phyloP scores from a whole-genome alignment of 2,888 invertebrate genomes.

The Junonia oenone region DNA sequence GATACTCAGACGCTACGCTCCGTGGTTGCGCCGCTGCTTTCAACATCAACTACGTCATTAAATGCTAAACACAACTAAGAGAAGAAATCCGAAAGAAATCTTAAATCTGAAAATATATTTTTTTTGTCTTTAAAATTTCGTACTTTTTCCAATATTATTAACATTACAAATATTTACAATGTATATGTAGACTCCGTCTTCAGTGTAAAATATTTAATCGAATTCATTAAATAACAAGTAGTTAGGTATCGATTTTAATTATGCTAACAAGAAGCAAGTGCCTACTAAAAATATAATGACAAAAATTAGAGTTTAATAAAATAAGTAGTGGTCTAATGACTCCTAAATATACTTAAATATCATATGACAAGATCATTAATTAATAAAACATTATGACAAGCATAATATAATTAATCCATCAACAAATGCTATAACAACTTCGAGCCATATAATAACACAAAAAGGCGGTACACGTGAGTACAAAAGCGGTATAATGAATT shows the following conservation, averaged over 20 bases:
- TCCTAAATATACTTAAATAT: too few relatives aligned
- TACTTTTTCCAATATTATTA: too few relatives aligned
- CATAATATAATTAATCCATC: constrained; percentile 64
- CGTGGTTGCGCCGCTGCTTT: constrained; percentile 32
- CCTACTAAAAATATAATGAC: too few relatives aligned
- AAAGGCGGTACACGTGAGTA: constrained; percentile 48
- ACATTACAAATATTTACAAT: too few relatives aligned
- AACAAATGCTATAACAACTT: constrained; percentile 53
- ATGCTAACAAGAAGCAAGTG: too few relatives aligned
- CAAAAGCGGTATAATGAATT: constrained; percentile 73
- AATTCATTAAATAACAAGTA: too few relatives aligned
- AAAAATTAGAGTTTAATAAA: too few relatives aligned
- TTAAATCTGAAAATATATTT: not conserved
- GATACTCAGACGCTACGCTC: constrained; percentile 55
- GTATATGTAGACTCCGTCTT: too few relatives aligned
- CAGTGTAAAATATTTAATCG: too few relatives aligned
- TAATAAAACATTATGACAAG: constrained; percentile 19
- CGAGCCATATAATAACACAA: constrained; percentile 45
- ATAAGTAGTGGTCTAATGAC: too few relatives aligned
- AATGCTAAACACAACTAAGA: constrained; percentile 1
- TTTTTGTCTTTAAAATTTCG: not conserved
- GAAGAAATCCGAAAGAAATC: not conserved
- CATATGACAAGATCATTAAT: constrained; percentile 1
- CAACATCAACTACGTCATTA: constrained; percentile 1
- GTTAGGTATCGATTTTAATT: too few relatives aligned